phyloP scores from a whole-genome alignment of 1,140 invertebrate genomes.

The Aphis gossypii region DNA sequence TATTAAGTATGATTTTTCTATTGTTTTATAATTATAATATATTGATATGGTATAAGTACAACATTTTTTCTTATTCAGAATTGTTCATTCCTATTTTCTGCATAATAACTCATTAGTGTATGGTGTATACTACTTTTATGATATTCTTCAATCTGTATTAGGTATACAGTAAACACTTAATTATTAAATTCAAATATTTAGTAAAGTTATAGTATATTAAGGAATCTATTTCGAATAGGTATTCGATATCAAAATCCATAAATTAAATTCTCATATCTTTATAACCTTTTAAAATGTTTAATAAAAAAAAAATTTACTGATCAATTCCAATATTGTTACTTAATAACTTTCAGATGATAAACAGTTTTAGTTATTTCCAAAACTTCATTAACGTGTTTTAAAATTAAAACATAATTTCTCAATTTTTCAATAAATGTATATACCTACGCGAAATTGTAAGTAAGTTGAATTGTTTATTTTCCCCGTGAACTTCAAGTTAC shows the following conservation, averaged over 20 bases:
- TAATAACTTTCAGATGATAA: neutral
- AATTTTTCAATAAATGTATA: too few relatives aligned
- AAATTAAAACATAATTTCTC: neutral
- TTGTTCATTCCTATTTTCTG: neutral
- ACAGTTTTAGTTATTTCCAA: neutral
- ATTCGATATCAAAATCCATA: neutral
- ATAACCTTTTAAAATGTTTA: neutral
- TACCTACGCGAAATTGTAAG: too few relatives aligned
- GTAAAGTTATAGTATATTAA: neutral
- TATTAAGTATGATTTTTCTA: neutral
- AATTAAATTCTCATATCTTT: neutral
- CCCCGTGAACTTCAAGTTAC: too few relatives aligned
- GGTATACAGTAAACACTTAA: neutral
- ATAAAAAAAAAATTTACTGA: neutral
- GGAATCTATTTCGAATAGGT: neutral
- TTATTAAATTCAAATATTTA: neutral
- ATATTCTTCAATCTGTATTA: neutral
- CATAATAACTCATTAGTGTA: neutral
- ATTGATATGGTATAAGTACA: neutral
- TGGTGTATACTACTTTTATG: neutral
- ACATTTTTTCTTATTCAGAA: neutral
- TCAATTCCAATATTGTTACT: neutral
- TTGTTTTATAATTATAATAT: neutral
- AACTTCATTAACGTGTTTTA: neutral
- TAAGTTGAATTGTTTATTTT: too few relatives aligned